These are phyloP conservation scores for Chirona hameri DNA, from an alignment of 2,888 invertebrate species.

Conservation along the genomic window DNA sequence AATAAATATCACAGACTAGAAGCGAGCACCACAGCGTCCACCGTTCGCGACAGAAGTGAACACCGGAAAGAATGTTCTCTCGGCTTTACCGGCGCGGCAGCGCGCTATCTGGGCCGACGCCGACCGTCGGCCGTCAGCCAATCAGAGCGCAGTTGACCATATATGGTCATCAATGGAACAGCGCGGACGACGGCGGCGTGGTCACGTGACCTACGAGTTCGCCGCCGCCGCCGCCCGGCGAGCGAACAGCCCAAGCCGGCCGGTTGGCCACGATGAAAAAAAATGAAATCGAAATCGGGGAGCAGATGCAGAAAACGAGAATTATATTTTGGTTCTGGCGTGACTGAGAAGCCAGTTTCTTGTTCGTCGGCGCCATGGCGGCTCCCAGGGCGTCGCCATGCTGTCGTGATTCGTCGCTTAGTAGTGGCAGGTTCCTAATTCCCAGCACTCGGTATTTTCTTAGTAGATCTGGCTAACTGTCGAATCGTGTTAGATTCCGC, in stretches of 20 bases:
- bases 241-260: no score
- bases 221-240: no score
- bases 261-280: neutral
- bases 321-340: no score
- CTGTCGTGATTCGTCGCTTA: no score
- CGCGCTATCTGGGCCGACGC: neutral
- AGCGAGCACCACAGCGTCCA: neutral
- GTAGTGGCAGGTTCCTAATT: no score
- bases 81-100: neutral
- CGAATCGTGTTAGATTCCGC: no score
- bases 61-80: neutral
- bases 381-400: no score
- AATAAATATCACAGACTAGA: constrained; percentile 12
- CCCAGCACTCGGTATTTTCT: no score
- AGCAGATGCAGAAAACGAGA: no score
- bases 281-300: neutral
- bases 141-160: constrained; percentile 2
- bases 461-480: no score
- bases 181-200: neutral
- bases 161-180: constrained; percentile 25
- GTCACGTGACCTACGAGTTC: neutral
- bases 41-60: neutral
- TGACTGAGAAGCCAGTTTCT: no score
- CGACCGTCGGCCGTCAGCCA: constrained; percentile 5
- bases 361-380: no score